Evolutionary conservation across 2,797 vertebrate species (phyloP), one percentile per base, ranked within the genome.

Genomic region (Helostoma temminkii): DNA sequence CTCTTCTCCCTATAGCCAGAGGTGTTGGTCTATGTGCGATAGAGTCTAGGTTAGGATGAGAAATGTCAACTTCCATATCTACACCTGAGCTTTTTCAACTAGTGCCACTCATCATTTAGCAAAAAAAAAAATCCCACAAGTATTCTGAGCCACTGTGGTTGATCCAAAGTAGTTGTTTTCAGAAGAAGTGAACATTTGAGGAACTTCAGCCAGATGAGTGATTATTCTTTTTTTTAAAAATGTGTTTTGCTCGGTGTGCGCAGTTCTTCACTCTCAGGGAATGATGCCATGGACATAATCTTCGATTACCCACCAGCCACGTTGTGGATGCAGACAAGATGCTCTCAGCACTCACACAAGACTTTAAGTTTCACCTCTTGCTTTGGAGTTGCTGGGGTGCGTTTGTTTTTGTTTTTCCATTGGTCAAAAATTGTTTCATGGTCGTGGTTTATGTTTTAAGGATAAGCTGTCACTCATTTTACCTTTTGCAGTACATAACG

Each of bases 181-280:
- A 75, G 61, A 79, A 75, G 61, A 79, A 67, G 55, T 64, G 64
- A 66, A 72, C 28, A 41, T 84, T 78, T 81, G 86, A 76, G 72
- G 66, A 80, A 74, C 78, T 81, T 64, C 15, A 60, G 50, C 54
- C 30, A 74, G 49, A 81, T 65, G 74, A 36, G 50, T 50, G 63
- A 25, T 28, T 69, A 48, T 63, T 62, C 3, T 41, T 37, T 9
- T 55, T 67, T 60, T 67, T 46, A 26, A 39, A 65, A 72, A 82
- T 71, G 85, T 85, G 81, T 78, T 80, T 88, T 78, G 74, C 73
- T 88, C 68, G 73, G 80, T 70, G 74, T 85, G 87, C 72, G 78
- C 80, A 90, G 89, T 89, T 91, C 80, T 93, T 93, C 79, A 90
- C 87, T 92, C 93, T 95, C 94, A 95, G 94, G 94, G 93, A 94